A percentile compares a stretch with the other conserved stretches of the same genome.
Evolutionary conservation across 2,888 invertebrate species (phyloP).

Genomic region (Labia minor): DNA sequence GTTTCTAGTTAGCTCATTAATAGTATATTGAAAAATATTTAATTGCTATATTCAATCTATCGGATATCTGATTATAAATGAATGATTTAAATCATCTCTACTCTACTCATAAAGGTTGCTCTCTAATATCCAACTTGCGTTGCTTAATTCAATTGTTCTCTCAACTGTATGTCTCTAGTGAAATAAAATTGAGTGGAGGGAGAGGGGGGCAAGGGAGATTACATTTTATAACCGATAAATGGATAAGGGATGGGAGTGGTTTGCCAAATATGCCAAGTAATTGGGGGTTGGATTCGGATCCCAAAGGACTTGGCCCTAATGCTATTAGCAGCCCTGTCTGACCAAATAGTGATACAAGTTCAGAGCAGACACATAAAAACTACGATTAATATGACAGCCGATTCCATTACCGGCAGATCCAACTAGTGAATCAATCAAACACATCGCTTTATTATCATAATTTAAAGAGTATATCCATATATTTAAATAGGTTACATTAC

Average conservation of each 20-base stretch:
- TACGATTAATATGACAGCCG: neutral
- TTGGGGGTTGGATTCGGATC: neutral
- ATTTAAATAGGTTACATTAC: no score
- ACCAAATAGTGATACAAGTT: conserved; percentile 7
- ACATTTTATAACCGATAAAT: conserved; percentile 9
- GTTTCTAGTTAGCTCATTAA: no score
- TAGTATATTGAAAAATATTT: no score
- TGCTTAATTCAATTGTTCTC: neutral
- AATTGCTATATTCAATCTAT: no score
- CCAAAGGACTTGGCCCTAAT: neutral
- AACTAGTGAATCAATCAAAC: neutral
- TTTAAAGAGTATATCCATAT: neutral
- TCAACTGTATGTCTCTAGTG: neutral
- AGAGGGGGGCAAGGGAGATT: neutral
- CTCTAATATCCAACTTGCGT: neutral
- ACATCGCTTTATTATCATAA: neutral
- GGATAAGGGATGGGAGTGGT: neutral
- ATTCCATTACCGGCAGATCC: neutral
- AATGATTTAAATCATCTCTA: neutral
- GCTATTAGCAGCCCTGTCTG: neutral
- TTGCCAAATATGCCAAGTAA: conserved; percentile 13
- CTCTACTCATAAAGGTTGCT: neutral
- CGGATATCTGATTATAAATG: neutral
- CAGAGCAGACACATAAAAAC: neutral
- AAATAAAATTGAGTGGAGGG: neutral